These are phyloP conservation scores for Neodiprion pinetum DNA, from an alignment of 1,140 invertebrate genomes.

Conservation along the genomic window DNA sequence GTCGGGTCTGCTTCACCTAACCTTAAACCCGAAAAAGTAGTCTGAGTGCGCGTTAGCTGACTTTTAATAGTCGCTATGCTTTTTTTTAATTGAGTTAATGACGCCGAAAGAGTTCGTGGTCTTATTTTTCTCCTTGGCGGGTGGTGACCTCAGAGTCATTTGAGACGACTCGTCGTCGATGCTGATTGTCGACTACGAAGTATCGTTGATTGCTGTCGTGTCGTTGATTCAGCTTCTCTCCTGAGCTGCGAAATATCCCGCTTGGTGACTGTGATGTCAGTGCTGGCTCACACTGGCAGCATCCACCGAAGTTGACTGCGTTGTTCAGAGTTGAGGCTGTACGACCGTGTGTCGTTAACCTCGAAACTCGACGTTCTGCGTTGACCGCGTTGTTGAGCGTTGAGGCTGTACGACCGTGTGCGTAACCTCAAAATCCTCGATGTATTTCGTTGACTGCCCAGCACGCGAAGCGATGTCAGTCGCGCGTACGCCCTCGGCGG, in stretches of 20 bases:
- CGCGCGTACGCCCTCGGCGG: too few relatives aligned
- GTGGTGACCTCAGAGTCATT: background rate
- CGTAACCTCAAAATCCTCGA: too few relatives aligned
- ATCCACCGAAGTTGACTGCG: too few relatives aligned
- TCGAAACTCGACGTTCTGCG: too few relatives aligned
- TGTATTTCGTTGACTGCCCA: too few relatives aligned
- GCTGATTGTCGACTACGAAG: slow-evolving; percentile 6
- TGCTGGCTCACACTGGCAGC: too few relatives aligned
- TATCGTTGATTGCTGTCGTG: background rate
- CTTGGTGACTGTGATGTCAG: background rate
- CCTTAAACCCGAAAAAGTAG: background rate
- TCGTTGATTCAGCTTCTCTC: slow-evolving; percentile 9
- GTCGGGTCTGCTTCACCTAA: background rate
- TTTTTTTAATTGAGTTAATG: slow-evolving; percentile 19
- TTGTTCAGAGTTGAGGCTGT: too few relatives aligned
- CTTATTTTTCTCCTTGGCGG: background rate
- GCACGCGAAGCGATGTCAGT: too few relatives aligned
- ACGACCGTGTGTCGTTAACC: too few relatives aligned
- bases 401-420: too few relatives aligned
- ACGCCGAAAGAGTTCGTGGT: background rate
- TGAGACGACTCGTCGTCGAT: slow-evolving; percentile 12
- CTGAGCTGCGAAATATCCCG: slow-evolving; percentile 15
- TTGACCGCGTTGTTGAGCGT: too few relatives aligned
- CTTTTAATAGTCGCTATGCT: slow-evolving; percentile 16
- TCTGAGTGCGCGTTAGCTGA: slow-evolving; percentile 18